These are phyloP conservation scores for Pygmarrhopalites habei DNA, from an alignment of 1,140 invertebrate genomes.

Conservation along the genomic window DNA sequence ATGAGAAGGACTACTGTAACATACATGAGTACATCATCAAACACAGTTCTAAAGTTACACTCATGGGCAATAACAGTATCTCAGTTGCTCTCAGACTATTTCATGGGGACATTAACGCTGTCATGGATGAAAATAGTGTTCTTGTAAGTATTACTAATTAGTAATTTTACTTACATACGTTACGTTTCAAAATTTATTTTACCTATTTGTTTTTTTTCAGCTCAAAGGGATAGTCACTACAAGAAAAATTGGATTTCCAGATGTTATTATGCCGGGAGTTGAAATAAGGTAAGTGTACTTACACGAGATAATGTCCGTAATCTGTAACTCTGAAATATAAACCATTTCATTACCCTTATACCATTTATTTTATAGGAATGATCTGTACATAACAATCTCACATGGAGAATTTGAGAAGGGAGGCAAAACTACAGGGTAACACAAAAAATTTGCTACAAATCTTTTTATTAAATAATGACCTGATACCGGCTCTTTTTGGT, in stretches of 20 bases:
- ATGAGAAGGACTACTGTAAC: conserved; percentile 85
- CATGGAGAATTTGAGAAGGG: conserved; percentile 86
- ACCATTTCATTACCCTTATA: too few relatives aligned
- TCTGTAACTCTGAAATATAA: too few relatives aligned
- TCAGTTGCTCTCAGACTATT: conserved; percentile 64
- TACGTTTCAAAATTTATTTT: too few relatives aligned
- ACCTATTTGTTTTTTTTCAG: too few relatives aligned
- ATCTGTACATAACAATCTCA: conserved; percentile 83
- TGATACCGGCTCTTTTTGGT: too few relatives aligned
- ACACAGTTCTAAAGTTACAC: conserved; percentile 12
- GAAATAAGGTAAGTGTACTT: too few relatives aligned
- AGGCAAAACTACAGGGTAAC: conserved; percentile 90
- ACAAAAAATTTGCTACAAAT: too few relatives aligned
- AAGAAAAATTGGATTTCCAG: conserved; percentile 83
- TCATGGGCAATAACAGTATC: conserved; percentile 52
- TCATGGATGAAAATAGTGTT: conserved; percentile 69
- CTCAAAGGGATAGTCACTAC: conserved; percentile 72
- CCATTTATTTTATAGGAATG: conserved; percentile 71
- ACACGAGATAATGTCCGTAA: too few relatives aligned
- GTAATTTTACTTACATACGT: too few relatives aligned
- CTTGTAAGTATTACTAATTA: too few relatives aligned
- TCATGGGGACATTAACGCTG: conserved; percentile 63
- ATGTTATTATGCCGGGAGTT: conserved; percentile 92
- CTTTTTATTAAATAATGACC: too few relatives aligned
- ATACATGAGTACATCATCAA: conserved; percentile 76